phyloP scores from a whole-genome alignment of 2,113 vertebrate genomes.

The Chitala chitala region DNA sequence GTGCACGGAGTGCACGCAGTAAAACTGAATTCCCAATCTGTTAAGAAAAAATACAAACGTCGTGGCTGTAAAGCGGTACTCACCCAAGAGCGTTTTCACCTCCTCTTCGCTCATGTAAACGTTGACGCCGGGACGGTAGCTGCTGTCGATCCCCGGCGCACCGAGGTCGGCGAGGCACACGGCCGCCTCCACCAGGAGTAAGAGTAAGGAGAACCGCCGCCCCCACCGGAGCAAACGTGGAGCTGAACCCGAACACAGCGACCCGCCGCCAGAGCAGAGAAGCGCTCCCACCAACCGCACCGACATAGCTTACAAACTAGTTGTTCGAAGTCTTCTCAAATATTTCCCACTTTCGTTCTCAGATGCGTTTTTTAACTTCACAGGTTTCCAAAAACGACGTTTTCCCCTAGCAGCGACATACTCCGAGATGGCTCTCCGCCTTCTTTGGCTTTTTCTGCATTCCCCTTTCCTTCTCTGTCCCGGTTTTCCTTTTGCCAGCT shows the following conservation, averaged over 20 bases:
- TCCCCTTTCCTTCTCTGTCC: slow-evolving; percentile 16
- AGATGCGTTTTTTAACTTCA: slow-evolving; percentile 27
- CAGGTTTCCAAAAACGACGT: slow-evolving; percentile 61
- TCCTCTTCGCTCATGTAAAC: slow-evolving; percentile 71
- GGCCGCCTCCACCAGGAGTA: slow-evolving; percentile 57
- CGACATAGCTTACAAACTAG: slow-evolving; percentile 45
- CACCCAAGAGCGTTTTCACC: slow-evolving; percentile 69
- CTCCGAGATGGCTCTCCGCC: slow-evolving; percentile 27
- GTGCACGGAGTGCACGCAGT: too few species aligned
- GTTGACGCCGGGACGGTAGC: slow-evolving; percentile 53
- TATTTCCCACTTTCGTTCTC: slow-evolving; percentile 26
- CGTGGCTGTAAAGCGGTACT: slow-evolving; percentile 27
- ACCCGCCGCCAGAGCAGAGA: slow-evolving; percentile 46
- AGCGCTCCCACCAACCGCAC: slow-evolving; percentile 36
- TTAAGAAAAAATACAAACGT: background rate
- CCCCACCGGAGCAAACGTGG: slow-evolving; percentile 50
- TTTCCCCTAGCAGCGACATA: slow-evolving; percentile 60
- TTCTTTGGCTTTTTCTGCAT: background rate
- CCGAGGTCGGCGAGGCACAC: slow-evolving; percentile 52
- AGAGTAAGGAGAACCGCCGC: slow-evolving; percentile 54
- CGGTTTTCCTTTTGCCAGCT: slow-evolving; percentile 47
- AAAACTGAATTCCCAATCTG: background rate
- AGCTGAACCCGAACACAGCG: slow-evolving; percentile 14
- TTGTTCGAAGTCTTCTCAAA: slow-evolving; percentile 39
- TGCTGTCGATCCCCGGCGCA: slow-evolving; percentile 34